A percentile compares a stretch with the other conserved stretches of the same genome.
Conservation (phyloP, 2,113 vertebrate species). For the Periophthalmus modestus region DNA sequence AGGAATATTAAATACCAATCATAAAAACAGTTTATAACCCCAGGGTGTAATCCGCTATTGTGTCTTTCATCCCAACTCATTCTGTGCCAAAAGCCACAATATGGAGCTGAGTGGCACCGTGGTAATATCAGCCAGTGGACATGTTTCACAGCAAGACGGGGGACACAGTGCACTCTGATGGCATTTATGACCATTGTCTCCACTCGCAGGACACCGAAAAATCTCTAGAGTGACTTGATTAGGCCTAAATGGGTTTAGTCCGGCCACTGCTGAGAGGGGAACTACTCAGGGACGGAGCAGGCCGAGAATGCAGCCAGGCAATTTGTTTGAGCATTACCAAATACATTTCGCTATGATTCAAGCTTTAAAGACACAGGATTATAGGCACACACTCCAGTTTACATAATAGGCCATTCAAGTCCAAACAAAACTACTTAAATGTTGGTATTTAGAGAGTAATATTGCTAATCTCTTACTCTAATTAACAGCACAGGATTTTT, state of each 20-base stretch:
- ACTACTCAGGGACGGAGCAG: constrained; percentile 28
- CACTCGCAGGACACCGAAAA: constrained; percentile 60
- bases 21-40: constrained; percentile 46
- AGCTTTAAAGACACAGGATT: too few relatives aligned
- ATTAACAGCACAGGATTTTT: too few relatives aligned
- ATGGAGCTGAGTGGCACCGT: constrained; percentile 50
- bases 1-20: constrained; percentile 13
- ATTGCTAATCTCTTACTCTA: too few relatives aligned
- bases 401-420: too few relatives aligned
- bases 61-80: constrained; percentile 37
- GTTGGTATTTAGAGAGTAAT: too few relatives aligned
- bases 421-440: too few relatives aligned
- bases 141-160: constrained; percentile 55
- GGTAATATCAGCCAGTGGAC: constrained; percentile 64
- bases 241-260: constrained; percentile 64
- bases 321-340: constrained; percentile 56
- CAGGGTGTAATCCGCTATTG: constrained; percentile 41
- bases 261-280: constrained; percentile 55
- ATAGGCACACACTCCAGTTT: too few relatives aligned
- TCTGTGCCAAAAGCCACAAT: constrained; percentile 33
- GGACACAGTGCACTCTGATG: constrained; percentile 61
- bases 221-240: constrained; percentile 63
- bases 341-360: constrained; percentile 31
- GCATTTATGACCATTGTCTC: constrained; percentile 73
- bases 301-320: constrained; percentile 25